Evolutionary conservation across 2,888 invertebrate genomes (phyloP).

Genomic region (Cenopis cana): DNA sequence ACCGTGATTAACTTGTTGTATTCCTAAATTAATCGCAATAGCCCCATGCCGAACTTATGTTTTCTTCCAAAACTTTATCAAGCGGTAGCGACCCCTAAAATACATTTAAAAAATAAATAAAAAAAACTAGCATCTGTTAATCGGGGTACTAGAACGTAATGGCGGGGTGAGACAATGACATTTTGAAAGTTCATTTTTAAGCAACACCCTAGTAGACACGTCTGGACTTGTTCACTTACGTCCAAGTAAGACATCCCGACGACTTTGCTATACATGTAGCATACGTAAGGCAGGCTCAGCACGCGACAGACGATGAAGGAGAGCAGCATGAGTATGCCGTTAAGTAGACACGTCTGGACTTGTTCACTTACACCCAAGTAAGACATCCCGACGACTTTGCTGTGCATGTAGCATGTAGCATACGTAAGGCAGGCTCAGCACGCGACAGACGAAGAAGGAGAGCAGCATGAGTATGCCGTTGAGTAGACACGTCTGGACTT

Average conservation of each 20-base stretch:
- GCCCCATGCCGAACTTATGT: too few species aligned
- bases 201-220: slow-evolving; percentile 87
- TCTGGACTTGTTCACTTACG: slow-evolving; percentile 85
- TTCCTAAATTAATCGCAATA: too few species aligned
- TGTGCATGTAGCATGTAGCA: slow-evolving; percentile 80
- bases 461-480: slow-evolving; percentile 91
- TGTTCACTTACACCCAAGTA: slow-evolving; percentile 84
- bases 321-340: slow-evolving; percentile 90
- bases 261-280: slow-evolving; percentile 86
- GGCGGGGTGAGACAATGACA: too few species aligned
- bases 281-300: slow-evolving; percentile 89
- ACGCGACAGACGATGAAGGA: slow-evolving; percentile 91
- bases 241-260: slow-evolving; percentile 84
- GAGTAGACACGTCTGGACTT: slow-evolving; percentile 70
- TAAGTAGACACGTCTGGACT: slow-evolving; percentile 87
- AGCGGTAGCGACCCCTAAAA: too few species aligned
- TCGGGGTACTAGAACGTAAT: too few species aligned
- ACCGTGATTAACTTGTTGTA: too few species aligned
- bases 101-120: too few species aligned
- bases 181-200: too few species aligned
- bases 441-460: slow-evolving; percentile 90
- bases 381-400: slow-evolving; percentile 80
- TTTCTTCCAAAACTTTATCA: too few species aligned
- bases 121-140: too few species aligned
- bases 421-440: slow-evolving; percentile 90